Percentiles rank a stretch among this genome's conserved stretches.
These are phyloP conservation scores for Dermatemys mawii DNA, from an alignment of 2,113 vertebrate genomes.

Conservation along the genomic window DNA sequence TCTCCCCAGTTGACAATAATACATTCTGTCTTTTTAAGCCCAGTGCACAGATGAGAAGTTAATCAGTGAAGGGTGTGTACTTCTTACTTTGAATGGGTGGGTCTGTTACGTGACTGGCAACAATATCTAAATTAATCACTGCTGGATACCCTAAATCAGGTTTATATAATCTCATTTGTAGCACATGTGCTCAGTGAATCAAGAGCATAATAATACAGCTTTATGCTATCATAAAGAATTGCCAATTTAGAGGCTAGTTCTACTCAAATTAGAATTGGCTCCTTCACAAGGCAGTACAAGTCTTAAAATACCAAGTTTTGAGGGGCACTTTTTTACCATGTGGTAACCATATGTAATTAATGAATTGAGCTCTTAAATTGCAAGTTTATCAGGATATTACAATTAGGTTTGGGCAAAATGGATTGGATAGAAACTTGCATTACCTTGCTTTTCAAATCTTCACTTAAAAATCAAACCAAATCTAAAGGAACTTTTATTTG, in stretches of 20 bases:
- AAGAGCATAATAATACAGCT: background rate
- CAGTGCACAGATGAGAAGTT: constrained; percentile 27
- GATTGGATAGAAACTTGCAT: background rate
- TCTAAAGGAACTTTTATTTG: background rate
- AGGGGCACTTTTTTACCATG: background rate
- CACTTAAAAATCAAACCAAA: background rate
- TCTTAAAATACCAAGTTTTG: background rate
- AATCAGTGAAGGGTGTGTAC: constrained; percentile 23
- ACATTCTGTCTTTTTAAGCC: background rate
- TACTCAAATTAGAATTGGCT: background rate
- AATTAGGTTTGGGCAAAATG: background rate
- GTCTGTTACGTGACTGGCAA: constrained; percentile 5
- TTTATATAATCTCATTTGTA: background rate
- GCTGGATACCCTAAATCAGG: background rate
- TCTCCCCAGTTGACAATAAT: background rate
- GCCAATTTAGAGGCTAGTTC: background rate
- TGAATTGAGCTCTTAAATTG: background rate
- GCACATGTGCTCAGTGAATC: background rate
- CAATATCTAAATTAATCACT: background rate
- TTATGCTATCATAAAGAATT: background rate
- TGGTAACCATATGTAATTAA: background rate
- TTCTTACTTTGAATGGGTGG: constrained; percentile 12
- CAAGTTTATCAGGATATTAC: background rate
- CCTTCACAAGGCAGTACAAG: background rate
- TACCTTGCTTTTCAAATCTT: background rate